These are phyloP conservation scores for Chelonoidis abingdonii DNA, from an alignment of 2,113 vertebrate genomes.

Conservation along the genomic window DNA sequence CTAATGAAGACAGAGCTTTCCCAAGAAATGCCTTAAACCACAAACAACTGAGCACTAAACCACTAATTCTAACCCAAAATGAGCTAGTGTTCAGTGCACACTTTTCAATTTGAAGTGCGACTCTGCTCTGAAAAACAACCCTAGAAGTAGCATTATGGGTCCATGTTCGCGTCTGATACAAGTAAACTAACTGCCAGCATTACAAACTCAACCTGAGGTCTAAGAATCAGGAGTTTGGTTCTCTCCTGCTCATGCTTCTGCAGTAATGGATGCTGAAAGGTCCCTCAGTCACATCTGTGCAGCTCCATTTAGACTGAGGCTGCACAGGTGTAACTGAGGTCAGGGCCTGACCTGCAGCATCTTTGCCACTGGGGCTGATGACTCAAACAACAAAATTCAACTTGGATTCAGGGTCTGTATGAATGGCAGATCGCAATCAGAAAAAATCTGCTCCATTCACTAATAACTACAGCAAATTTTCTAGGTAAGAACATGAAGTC, in stretches of 20 bases:
- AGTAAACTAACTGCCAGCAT: not conserved
- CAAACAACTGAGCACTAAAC: not conserved
- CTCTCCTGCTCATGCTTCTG: not conserved
- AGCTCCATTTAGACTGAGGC: not conserved
- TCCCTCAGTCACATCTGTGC: not conserved
- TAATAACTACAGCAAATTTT: not conserved
- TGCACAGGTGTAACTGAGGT: not conserved
- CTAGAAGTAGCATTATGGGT: not conserved
- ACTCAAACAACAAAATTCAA: not conserved
- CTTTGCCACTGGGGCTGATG: not conserved
- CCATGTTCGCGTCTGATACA: not conserved
- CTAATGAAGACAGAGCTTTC: not conserved
- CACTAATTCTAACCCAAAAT: not conserved
- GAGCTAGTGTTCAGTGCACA: not conserved
- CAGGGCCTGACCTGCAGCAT: not conserved
- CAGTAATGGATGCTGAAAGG: not conserved
- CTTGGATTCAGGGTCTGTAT: not conserved
- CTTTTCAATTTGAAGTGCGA: not conserved
- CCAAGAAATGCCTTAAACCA: not conserved
- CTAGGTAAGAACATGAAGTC: not conserved
- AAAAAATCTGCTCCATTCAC: not conserved
- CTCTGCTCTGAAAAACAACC: not conserved
- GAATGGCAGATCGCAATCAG: not conserved
- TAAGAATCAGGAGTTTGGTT: rapidly evolving
- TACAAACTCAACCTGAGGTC: not conserved